A percentile compares a stretch with the other conserved stretches of the same genome.
Conservation (phyloP, 2,888 invertebrate genomes). For the Meloe dianella region DNA sequence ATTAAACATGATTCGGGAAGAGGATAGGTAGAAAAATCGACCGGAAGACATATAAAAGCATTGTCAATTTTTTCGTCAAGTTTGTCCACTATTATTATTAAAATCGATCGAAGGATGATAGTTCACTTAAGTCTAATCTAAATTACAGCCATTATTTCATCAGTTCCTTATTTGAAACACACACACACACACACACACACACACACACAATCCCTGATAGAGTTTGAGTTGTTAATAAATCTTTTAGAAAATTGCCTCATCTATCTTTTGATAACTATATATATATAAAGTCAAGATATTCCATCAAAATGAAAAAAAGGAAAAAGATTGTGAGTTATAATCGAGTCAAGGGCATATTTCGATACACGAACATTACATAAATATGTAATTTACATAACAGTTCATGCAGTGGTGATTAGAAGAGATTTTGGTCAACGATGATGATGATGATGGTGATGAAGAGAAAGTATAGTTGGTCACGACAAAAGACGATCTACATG, state of each 20-base stretch:
- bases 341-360: background rate
- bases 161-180: background rate
- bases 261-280: conserved; percentile 4
- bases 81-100: background rate
- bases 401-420: background rate
- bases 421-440: background rate
- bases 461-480: background rate
- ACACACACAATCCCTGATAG: too few species aligned
- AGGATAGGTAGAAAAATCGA: background rate
- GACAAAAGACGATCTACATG: background rate
- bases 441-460: background rate
- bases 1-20: background rate
- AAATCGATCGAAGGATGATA: background rate
- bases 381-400: conserved; percentile 5
- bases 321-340: background rate
- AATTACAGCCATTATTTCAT: background rate
- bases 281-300: background rate
- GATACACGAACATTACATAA: conserved; percentile 6
- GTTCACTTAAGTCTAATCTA: too few species aligned
- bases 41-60: conserved; percentile 3
- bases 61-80: background rate
- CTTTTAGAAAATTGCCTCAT: conserved; percentile 1
- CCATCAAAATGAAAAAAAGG: background rate
- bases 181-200: too few species aligned
- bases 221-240: background rate